Percentiles rank a stretch among this genome's conserved stretches.
Evolutionary conservation across 1,140 invertebrate genomes (phyloP).

Genomic region (Euglossa dilemma): DNA sequence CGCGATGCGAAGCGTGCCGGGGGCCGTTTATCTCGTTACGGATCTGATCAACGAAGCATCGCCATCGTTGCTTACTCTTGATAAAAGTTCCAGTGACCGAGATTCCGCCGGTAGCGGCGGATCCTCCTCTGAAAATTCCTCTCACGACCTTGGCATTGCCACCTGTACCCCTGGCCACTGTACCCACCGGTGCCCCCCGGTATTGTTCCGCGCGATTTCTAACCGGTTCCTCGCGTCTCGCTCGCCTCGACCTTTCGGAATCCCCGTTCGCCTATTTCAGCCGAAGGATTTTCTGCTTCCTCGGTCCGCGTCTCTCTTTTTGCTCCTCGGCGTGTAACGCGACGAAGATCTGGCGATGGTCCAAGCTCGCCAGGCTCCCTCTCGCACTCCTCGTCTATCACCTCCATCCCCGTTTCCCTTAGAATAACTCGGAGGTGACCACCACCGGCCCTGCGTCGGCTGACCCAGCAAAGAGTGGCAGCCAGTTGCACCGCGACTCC

Average conservation of each 20-base stretch:
- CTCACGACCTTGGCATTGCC: constrained; percentile 25
- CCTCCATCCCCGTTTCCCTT: constrained; percentile 60
- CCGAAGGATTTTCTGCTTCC: constrained; percentile 5
- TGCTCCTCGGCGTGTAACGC: no score
- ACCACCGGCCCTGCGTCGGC: constrained; percentile 62
- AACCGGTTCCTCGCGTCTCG: constrained; percentile 18
- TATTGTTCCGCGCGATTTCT: not conserved
- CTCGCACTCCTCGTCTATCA: constrained; percentile 17
- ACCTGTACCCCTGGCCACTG: not conserved
- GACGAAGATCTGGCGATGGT: constrained; percentile 55
- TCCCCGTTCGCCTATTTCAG: not conserved
- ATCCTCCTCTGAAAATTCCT: constrained; percentile 13
- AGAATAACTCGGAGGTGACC: constrained; percentile 82
- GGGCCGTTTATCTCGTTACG: constrained; percentile 5
- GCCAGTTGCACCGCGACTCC: constrained; percentile 75
- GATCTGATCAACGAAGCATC: constrained; percentile 12
- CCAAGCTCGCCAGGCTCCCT: constrained; percentile 24
- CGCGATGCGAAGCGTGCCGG: constrained; percentile 48
- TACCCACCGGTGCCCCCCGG: not conserved
- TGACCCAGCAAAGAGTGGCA: constrained; percentile 65
- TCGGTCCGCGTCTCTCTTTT: constrained; percentile 15
- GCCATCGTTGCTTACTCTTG: no score
- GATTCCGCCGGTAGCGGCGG: not conserved
- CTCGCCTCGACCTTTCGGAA: not conserved
- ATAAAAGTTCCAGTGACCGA: constrained; percentile 22